Evolutionary conservation across 2,797 vertebrate species (phyloP).

Genomic region (Pristis pectinata): DNA sequence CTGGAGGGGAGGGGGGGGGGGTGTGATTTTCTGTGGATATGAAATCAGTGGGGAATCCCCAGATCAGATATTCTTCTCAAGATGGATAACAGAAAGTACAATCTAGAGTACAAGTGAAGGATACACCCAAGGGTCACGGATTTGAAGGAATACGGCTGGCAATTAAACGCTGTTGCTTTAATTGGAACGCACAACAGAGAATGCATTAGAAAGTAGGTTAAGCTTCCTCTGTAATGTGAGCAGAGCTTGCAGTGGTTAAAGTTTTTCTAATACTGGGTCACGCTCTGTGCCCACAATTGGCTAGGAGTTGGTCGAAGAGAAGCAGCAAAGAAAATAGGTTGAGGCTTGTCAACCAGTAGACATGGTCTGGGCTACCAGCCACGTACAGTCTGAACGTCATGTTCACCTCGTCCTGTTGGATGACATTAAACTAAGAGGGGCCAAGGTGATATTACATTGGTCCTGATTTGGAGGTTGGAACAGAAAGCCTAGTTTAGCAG

Average conservation of each 20-base stretch:
- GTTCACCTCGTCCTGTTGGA: background rate
- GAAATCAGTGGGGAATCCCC: background rate
- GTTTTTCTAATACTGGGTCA: background rate
- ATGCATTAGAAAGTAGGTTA: background rate
- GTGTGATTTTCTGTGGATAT: background rate
- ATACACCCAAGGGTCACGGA: background rate
- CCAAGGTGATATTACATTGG: background rate
- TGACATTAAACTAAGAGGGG: background rate
- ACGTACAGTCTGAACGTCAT: background rate
- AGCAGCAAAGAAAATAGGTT: background rate
- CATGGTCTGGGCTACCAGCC: background rate
- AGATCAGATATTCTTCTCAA: background rate
- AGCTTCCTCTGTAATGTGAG: background rate
- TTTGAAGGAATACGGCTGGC: background rate
- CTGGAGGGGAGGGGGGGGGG: background rate
- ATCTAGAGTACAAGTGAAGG: background rate
- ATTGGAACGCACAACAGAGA: background rate
- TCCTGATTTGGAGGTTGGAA: background rate
- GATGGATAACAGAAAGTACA: background rate
- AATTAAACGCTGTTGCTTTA: constrained; percentile 3
- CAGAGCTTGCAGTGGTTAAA: background rate
- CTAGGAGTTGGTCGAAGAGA: background rate
- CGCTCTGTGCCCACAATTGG: too few relatives aligned
- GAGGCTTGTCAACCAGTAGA: background rate
- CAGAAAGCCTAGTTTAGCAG: background rate